Evolutionary conservation across 2,797 vertebrate genomes (phyloP), one percentile per base, ranked within the genome.

Genomic region (Diglossa cyanea): DNA sequence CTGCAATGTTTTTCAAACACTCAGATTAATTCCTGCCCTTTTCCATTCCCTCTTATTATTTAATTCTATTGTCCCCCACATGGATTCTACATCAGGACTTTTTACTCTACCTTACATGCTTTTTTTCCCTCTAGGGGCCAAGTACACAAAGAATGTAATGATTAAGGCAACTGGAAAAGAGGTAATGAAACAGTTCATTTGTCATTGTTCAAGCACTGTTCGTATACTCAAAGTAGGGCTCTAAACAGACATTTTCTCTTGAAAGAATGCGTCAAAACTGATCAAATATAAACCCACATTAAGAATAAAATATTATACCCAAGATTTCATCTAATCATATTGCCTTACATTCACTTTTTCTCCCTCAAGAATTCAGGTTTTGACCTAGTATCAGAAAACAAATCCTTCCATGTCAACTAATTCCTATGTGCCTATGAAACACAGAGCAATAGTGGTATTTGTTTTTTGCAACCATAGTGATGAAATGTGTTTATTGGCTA

Each of bases 381-480:
- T 90, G 78, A 87, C 44, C 31, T 73, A 70, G 25, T 44, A 75
- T 44, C 40, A 89, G 66, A 74, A 54, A 93, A 39, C 13, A 95
- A 94, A 92, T 92, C 23, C 58, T 95, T 86, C 55, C 55, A 60
- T 50, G 60, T 79, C 62, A 82, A 67, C 81, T 71, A 87, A 95
- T 84, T 79, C 51, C 78, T 91, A 65, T 35, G 60, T 7, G 76
- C 18, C 82, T 93, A 21, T 39, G 89, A 97, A 82, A 93, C 39
- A 75, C 47, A 88, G 65, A 42, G 72, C 68, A 87, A 84, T 44
- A 93, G 50, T 18, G 47, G 19, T 95, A 89, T 97, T 97, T 97
- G 95, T 79, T 94, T 94, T 94, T 86, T 79, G 96, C 83, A 97
- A 62, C 94, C 95, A 97, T 96, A 95, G 96, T 76, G 83, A 97